Conservation (phyloP, 2,113 vertebrate genomes). For the Perccottus glenii region DNA sequence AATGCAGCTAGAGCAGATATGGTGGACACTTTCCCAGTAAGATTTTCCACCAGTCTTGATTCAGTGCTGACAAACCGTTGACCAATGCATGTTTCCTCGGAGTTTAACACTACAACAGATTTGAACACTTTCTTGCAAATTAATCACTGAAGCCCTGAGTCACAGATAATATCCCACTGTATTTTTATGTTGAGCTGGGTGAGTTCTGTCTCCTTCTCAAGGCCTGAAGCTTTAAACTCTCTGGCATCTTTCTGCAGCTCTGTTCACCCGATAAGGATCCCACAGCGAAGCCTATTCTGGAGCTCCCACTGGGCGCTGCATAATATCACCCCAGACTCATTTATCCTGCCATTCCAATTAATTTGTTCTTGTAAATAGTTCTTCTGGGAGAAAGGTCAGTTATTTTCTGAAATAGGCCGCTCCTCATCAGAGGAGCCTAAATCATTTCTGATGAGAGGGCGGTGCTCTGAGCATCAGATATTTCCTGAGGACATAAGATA, state of each 20-base stretch:
- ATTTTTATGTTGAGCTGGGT: slow-evolving; percentile 39
- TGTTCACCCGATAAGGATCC: slow-evolving; percentile 54
- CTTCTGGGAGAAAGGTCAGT: slow-evolving; percentile 71
- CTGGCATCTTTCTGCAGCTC: slow-evolving; percentile 64
- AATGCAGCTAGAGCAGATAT: too few relatives aligned
- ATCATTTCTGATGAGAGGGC: slow-evolving; percentile 53
- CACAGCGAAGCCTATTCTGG: slow-evolving; percentile 71
- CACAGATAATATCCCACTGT: slow-evolving; percentile 25
- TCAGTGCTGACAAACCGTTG: too few relatives aligned
- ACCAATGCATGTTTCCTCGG: too few relatives aligned
- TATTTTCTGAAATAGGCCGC: slow-evolving; percentile 71
- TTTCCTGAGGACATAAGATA: slow-evolving; percentile 9
- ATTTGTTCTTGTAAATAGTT: too few relatives aligned
- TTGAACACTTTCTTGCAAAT: too few relatives aligned
- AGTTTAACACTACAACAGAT: too few relatives aligned
- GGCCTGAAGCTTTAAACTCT: slow-evolving; percentile 56
- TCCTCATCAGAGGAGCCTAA: slow-evolving; percentile 62
- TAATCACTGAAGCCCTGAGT: too few relatives aligned
- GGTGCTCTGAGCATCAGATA: slow-evolving; percentile 9
- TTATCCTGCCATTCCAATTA: slow-evolving; percentile 70
- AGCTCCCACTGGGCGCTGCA: slow-evolving; percentile 66
- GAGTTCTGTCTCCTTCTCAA: slow-evolving; percentile 41
- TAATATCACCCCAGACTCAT: slow-evolving; percentile 66
- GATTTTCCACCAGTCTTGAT: too few relatives aligned
- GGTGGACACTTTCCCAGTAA: too few relatives aligned